phyloP scores from a whole-genome alignment of 2,888 invertebrate species.

The Itoplectis maculator region DNA sequence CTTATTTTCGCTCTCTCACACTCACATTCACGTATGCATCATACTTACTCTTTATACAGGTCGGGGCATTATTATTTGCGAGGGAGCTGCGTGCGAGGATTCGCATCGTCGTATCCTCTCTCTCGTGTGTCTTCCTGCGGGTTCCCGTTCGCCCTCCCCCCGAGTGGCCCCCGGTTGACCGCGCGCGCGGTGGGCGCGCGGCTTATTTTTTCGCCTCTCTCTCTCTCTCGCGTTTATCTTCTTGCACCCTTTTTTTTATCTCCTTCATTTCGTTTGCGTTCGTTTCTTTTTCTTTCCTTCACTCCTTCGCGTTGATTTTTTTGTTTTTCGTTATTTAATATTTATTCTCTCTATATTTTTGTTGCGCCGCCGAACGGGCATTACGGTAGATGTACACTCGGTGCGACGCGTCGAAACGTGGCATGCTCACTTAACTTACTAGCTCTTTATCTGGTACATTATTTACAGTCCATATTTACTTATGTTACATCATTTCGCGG shows the following conservation, averaged over 20 bases:
- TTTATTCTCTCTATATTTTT: constrained; percentile 44
- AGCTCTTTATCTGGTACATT: constrained; percentile 83
- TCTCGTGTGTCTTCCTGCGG: constrained; percentile 53
- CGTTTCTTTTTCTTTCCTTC: constrained; percentile 59
- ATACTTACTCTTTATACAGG: constrained; percentile 84
- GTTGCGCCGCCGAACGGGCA: constrained; percentile 60
- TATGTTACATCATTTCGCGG: constrained; percentile 83
- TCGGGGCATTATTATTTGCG: constrained; percentile 76
- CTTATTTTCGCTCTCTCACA: constrained; percentile 27
- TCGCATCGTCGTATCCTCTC: constrained; percentile 67
- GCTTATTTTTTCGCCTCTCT: constrained; percentile 67
- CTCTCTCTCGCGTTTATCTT: constrained; percentile 38
- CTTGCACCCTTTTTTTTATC: constrained; percentile 45
- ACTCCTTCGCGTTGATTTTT: constrained; percentile 46
- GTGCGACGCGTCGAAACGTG: constrained; percentile 72
- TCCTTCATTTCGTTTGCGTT: constrained; percentile 22
- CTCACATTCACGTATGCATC: constrained; percentile 55
- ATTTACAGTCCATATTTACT: constrained; percentile 85
- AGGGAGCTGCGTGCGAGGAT: constrained; percentile 71
- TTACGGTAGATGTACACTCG: constrained; percentile 64
- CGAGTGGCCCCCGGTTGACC: constrained; percentile 49
- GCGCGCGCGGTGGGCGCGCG: constrained; percentile 25
- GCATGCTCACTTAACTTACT: constrained; percentile 80
- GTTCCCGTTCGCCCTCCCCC: constrained; percentile 32
- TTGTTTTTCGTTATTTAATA: constrained; percentile 41